Evolutionary conservation across 2,113 vertebrate genomes (phyloP), one percentile per base, ranked within the genome.

Genomic region (Notarius lentiginosus): DNA sequence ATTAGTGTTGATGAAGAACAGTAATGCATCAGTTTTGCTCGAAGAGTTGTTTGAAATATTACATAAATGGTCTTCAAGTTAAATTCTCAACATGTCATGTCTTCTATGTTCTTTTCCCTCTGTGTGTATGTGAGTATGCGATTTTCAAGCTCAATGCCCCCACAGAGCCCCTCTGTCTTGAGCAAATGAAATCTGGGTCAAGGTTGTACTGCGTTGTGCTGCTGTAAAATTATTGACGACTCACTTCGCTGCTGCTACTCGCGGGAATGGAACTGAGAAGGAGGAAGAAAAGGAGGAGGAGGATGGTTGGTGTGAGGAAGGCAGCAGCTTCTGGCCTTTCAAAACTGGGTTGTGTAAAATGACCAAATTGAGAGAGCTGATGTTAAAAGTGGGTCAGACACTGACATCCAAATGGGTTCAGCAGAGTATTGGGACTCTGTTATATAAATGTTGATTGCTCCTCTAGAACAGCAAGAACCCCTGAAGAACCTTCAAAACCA

Each of bases 121-220:
- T 34, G 0, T 41, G 6, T 18, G 10, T 30, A 18, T 68, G 63
- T 20, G 51, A 12, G 47, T 56, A 27, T n/a, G 12, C n/a, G 53
- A 49, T 47, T 70, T 79, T 79, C n/a, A 79, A 56, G 53, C 53
- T 4, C 7, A n/a, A 55, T 1, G 27, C 53, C 72, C 70, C 85
- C 79, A 20, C 27, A 11, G 49, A 70, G 79, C 30, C 47, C 61
- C 79, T 58, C 63, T 24, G 79, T 65, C 76, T 84, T 51, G 61
- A 88, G 77, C 87, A 47, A 65, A 63, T 80, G 82, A 82, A 80
- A 93, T 92, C 55, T 93, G 89, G 92, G 93, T 93, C 93, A 95
- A 95, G 94, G 94, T 94, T 90, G 82, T 72, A 18, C 65, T 58
- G 53, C 22, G 66, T 58, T 17, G 17, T 20, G 34, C 53, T 24